phyloP scores from a whole-genome alignment of 2,888 invertebrate species.

The Schizotus pectinicornis region DNA sequence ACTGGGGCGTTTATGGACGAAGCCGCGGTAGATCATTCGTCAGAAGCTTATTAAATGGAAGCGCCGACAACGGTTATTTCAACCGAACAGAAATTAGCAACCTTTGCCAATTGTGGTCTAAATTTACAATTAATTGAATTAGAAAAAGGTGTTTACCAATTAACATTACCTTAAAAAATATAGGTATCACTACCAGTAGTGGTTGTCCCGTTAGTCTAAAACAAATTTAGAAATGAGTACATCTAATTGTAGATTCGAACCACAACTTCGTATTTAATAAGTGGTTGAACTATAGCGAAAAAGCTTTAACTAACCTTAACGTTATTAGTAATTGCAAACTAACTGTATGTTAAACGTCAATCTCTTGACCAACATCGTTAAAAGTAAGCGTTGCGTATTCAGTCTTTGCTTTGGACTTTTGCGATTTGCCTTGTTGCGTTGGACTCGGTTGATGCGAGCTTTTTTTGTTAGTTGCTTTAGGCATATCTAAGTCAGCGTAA shows the following conservation, averaged over 20 bases:
- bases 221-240: conserved; percentile 53
- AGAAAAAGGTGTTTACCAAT: conserved; percentile 4
- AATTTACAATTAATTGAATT: conserved; percentile 36
- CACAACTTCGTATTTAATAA: conserved; percentile 29
- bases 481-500: conserved; percentile 60
- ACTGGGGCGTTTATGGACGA: no score
- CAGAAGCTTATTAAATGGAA: no score
- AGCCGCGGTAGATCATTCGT: no score
- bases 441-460: conserved; percentile 38
- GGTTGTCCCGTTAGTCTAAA: conserved; percentile 76
- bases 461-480: conserved; percentile 46
- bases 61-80: no score
- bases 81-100: conserved; percentile 13
- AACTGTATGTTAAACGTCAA: conserved; percentile 66
- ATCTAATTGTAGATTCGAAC: conserved; percentile 45
- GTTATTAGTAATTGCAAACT: conserved; percentile 41
- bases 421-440: conserved; percentile 41
- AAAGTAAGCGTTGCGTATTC: conserved; percentile 72
- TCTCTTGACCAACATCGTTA: conserved; percentile 71
- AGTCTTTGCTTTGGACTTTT: conserved; percentile 59
- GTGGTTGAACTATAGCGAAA: not conserved
- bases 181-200: conserved; percentile 79
- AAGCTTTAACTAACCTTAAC: conserved; percentile 45
- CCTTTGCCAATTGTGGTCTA: conserved; percentile 33
- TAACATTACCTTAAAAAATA: conserved; percentile 72